phyloP scores from a whole-genome alignment of 53 echinoderm and acorn worm species.

The Pentamera pediparva region DNA sequence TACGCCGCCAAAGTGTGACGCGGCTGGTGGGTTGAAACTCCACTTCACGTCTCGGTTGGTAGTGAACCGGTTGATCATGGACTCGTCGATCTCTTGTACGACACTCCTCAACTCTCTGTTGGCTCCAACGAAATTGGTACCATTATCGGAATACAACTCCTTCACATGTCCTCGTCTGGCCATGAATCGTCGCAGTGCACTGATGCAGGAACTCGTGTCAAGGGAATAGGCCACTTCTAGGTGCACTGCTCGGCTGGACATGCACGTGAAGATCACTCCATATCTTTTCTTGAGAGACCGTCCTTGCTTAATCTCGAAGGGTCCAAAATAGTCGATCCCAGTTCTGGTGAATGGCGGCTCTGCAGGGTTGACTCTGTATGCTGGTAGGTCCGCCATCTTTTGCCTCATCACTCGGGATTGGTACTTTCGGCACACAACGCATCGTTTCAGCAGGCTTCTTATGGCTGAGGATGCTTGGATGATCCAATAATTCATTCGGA shows the following conservation, averaged over 20 bases:
- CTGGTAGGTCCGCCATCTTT: conserved; percentile 61
- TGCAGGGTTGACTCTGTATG: conserved; percentile 29
- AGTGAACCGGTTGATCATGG: conserved; percentile 23
- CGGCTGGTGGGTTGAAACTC: conserved; percentile 56
- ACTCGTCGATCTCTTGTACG: conserved; percentile 29
- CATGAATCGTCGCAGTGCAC: conserved; percentile 42
- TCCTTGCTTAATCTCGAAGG: conserved; percentile 18
- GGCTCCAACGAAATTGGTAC: conserved; percentile 60
- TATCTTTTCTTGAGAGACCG: neutral
- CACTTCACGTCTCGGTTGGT: conserved; percentile 30
- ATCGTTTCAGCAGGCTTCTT: neutral
- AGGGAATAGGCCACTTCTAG: conserved; percentile 24
- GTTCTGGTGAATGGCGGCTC: neutral
- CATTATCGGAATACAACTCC: conserved; percentile 48
- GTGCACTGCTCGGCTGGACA: neutral
- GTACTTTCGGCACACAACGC: conserved; percentile 11
- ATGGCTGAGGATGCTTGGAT: conserved; percentile 18
- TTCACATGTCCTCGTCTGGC: conserved; percentile 35
- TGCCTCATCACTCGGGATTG: conserved; percentile 30
- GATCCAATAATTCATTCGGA: conserved; percentile 44
- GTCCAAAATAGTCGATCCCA: conserved; percentile 7
- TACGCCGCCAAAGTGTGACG: conserved; percentile 48
- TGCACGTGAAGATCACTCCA: neutral
- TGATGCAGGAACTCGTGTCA: conserved; percentile 54
- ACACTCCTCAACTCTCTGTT: conserved; percentile 37